Base-by-base conservation (phyloP, 2,888 invertebrate genomes). In the Acronicta psi region DNA sequence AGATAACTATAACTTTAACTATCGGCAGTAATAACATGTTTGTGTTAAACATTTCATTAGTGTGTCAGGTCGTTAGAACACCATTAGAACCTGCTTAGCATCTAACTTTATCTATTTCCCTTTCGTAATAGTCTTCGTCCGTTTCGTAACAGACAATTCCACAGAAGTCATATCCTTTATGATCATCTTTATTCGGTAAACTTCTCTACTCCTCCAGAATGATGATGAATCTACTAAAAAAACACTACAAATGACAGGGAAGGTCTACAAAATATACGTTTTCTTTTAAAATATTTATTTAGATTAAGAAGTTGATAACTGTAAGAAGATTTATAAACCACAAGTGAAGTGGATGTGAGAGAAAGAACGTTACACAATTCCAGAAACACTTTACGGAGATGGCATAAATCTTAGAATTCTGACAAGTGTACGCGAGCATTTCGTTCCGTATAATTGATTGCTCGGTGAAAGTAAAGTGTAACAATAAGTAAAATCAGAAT, bases 401-500 rank as follows among this genome's bases (percentile, higher is more conserved):
- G 13, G 25, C 43, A 73, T 75, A 61, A 76, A 73, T 73, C 66
- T 59, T 45, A 38, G 47, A 44, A 49, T 34, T 59, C 61, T 52
- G 61, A 62, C 53, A 56, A 45, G 44, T 52, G 46, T 63, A 67
- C 66, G 67, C 73, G 73, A 76, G 68, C 54, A 67, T 67, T 80
- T 68, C 64, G 74, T 70, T 75, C 62, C 58, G 56, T 68, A 62
- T 74, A 82, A 83, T 81, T 75, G 77, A 79, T 81, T 80, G 51
- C 60, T 43, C 49, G 80, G 84, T 77, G 82, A 84, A 84, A 84
- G 82, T 68, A 51, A 54, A 65, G 42, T 59, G 54, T 62, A 59
- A 49, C 62, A 58, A 62, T 62, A 73, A 66, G 58, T 55, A 69
- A 66, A 70, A 69, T 55, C 69, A 63, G 67, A 69, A 54, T 56